Evolutionary conservation across 2,113 vertebrate species (phyloP).

Genomic region (Lontra canadensis): DNA sequence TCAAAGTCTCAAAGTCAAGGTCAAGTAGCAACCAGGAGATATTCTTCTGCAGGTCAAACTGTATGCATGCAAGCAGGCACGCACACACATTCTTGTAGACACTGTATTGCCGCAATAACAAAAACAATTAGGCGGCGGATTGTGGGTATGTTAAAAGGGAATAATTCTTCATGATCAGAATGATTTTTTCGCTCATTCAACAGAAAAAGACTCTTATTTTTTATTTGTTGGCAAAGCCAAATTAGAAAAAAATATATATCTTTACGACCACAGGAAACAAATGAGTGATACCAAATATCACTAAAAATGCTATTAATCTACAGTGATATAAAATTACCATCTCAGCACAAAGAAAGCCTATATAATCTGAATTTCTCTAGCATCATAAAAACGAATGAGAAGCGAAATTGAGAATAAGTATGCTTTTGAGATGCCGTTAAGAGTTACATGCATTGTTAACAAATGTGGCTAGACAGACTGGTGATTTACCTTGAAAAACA

Average conservation of each 20-base stretch:
- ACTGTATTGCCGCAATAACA: slow-evolving; percentile 71
- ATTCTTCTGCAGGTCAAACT: neutral
- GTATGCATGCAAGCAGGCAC: neutral
- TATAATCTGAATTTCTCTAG: slow-evolving; percentile 81
- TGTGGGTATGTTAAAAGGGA: slow-evolving; percentile 68
- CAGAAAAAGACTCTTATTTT: slow-evolving; percentile 78
- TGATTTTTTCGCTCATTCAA: slow-evolving; percentile 78
- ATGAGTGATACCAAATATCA: slow-evolving; percentile 81
- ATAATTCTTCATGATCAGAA: slow-evolving; percentile 79
- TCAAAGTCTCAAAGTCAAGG: neutral
- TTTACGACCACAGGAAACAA: slow-evolving; percentile 80
- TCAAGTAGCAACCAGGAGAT: neutral
- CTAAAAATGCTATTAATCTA: slow-evolving; percentile 80
- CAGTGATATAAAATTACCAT: slow-evolving; percentile 80
- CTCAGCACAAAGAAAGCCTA: slow-evolving; percentile 81
- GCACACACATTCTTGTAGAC: slow-evolving; percentile 24
- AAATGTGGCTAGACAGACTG: slow-evolving; percentile 66
- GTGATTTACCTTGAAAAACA: slow-evolving; percentile 74
- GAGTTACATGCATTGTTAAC: slow-evolving; percentile 71
- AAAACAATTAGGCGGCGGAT: slow-evolving; percentile 76
- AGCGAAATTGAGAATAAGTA: slow-evolving; percentile 78
- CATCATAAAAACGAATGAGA: slow-evolving; percentile 80
- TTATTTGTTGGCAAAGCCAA: slow-evolving; percentile 82
- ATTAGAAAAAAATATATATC: slow-evolving; percentile 80
- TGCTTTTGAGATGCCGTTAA: slow-evolving; percentile 79